Conservation (phyloP, 2,888 invertebrate genomes). For the Aphidoletes aphidimyza region DNA sequence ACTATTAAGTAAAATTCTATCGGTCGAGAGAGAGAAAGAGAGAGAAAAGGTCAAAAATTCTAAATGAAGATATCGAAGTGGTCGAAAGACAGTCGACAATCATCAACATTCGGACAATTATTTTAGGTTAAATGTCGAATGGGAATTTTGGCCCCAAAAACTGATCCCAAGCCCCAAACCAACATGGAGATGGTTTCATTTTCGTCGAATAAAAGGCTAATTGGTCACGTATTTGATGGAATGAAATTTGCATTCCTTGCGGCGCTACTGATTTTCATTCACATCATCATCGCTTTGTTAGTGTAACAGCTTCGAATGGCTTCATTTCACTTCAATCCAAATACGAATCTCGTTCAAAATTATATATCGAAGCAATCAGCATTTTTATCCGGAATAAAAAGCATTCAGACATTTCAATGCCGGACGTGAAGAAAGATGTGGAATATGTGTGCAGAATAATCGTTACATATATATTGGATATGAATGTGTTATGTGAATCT, state of each 20-base stretch:
- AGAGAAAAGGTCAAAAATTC: background rate
- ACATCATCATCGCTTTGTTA: conserved; percentile 45
- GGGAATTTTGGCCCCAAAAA: background rate
- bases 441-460: background rate
- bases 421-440: background rate
- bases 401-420: too few relatives aligned
- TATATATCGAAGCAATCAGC: background rate
- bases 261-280: conserved; percentile 32
- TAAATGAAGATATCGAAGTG: background rate
- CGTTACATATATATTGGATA: background rate
- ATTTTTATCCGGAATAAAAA: background rate
- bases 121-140: conserved; percentile 22
- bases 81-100: background rate
- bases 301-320: background rate
- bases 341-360: background rate
- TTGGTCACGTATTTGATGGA: conserved; percentile 38
- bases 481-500: conserved; percentile 28
- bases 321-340: background rate
- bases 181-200: too few relatives aligned
- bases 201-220: conserved; percentile 42
- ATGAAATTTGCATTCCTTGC: conserved; percentile 52
- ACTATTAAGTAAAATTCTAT: background rate
- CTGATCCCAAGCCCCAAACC: too few relatives aligned
- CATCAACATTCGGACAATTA: conserved; percentile 21
- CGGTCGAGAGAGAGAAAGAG: background rate